Conservation (phyloP, 2,888 invertebrate species). For the Margaritifera margaritifera region DNA sequence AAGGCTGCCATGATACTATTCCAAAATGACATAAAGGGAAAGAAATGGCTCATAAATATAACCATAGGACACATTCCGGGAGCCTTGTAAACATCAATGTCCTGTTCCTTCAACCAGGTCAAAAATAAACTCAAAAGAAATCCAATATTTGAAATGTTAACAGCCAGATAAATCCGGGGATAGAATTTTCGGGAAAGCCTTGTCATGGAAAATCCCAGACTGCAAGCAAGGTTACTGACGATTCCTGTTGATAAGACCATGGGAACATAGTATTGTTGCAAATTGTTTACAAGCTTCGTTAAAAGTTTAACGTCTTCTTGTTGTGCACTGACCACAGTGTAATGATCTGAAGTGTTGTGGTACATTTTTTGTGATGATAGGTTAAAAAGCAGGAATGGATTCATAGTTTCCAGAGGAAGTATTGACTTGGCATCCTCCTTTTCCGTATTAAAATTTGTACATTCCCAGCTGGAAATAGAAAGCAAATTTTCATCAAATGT, state of each 20-base stretch:
- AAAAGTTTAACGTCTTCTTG: slow-evolving; percentile 15
- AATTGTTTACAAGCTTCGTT: slow-evolving; percentile 15
- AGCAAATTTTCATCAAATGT: too few species aligned
- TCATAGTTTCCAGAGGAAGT: too few species aligned
- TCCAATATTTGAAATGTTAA: slow-evolving; percentile 44
- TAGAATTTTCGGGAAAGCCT: slow-evolving; percentile 46
- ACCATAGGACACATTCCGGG: slow-evolving; percentile 57
- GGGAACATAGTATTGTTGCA: slow-evolving; percentile 46
- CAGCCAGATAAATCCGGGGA: slow-evolving; percentile 48
- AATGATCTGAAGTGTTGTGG: too few species aligned
- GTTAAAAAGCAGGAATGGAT: too few species aligned
- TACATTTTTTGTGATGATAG: too few species aligned
- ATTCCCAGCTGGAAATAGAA: too few species aligned
- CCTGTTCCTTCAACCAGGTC: slow-evolving; percentile 49
- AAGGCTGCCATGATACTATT: slow-evolving; percentile 39
- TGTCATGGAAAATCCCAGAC: slow-evolving; percentile 44
- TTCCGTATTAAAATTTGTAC: too few species aligned
- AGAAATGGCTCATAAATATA: slow-evolving; percentile 55
- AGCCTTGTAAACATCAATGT: slow-evolving; percentile 45
- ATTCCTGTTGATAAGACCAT: slow-evolving; percentile 41
- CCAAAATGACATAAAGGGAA: slow-evolving; percentile 54
- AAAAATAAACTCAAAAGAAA: slow-evolving; percentile 48
- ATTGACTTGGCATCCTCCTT: too few species aligned
- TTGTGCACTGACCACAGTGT: slow-evolving; percentile 6
- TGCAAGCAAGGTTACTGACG: slow-evolving; percentile 27